Percentiles rank a stretch among this genome's conserved stretches.
These are phyloP conservation scores for Helarctos malayanus DNA, from an alignment of 2,797 vertebrate species.

Conservation along the genomic window DNA sequence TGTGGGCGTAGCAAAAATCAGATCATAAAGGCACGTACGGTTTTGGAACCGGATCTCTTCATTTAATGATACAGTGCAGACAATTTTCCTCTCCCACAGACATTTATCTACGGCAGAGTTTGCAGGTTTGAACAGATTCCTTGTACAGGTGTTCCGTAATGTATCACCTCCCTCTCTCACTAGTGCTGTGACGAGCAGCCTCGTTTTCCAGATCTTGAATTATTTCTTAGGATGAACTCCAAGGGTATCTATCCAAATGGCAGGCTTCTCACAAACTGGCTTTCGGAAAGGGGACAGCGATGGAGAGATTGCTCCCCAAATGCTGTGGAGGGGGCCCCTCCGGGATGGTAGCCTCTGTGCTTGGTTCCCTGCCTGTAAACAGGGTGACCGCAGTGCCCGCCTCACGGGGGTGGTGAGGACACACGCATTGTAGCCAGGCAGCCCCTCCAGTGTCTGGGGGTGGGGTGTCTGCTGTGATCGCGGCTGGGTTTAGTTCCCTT, in stretches of 20 bases:
- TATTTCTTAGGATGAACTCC: not conserved
- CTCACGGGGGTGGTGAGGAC: not conserved
- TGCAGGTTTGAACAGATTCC: not conserved
- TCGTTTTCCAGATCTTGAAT: not conserved
- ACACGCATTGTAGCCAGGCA: fast-evolving
- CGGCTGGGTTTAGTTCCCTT: not conserved
- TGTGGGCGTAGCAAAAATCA: not conserved
- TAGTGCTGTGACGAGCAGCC: not conserved
- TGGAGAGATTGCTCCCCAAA: not conserved
- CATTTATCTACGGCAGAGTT: not conserved
- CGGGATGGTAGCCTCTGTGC: not conserved
- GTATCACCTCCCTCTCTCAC: not conserved
- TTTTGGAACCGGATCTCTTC: not conserved
- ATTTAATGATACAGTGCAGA: not conserved
- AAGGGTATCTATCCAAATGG: not conserved
- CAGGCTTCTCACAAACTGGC: not conserved
- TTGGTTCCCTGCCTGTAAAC: not conserved
- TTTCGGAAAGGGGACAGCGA: not conserved
- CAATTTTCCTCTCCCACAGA: not conserved
- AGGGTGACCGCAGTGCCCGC: not conserved
- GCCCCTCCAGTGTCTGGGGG: no score
- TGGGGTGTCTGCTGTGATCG: not conserved
- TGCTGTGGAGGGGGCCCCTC: fast-evolving
- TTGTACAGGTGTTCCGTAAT: no score
- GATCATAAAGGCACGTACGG: not conserved